These are phyloP conservation scores for Seira ritae DNA, from an alignment of 2,888 invertebrate species.

Conservation along the genomic window DNA sequence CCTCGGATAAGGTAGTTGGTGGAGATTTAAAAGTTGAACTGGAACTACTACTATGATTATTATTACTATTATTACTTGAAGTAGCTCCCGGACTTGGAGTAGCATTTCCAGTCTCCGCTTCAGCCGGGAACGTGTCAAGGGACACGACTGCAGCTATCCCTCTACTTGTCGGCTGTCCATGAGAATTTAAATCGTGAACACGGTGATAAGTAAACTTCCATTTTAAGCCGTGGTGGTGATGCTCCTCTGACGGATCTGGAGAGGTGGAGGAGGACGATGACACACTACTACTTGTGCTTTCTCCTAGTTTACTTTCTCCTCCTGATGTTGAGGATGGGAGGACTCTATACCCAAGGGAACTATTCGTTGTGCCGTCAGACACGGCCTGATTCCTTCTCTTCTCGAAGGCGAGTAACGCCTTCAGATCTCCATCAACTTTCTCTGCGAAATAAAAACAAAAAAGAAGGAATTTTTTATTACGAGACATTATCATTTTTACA, in stretches of 20 bases:
- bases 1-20: constrained; percentile 22
- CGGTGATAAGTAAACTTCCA: constrained; percentile 70
- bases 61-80: constrained; percentile 5
- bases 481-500: background rate
- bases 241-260: constrained; percentile 1
- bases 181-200: constrained; percentile 60
- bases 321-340: constrained; percentile 20
- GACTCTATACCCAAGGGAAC: constrained; percentile 38
- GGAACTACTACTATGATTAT: background rate
- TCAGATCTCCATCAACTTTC: constrained; percentile 70
- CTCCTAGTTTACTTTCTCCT: constrained; percentile 3
- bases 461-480: constrained; percentile 19
- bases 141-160: constrained; percentile 54
- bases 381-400: constrained; percentile 44
- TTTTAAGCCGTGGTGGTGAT: constrained; percentile 49
- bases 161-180: constrained; percentile 49
- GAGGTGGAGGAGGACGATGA: background rate
- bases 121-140: constrained; percentile 25
- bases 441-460: constrained; percentile 61
- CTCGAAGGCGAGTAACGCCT: constrained; percentile 63
- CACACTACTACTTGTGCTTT: background rate
- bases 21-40: constrained; percentile 31
- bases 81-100: constrained; percentile 27
- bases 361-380: constrained; percentile 49
- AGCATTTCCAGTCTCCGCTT: constrained; percentile 28